phyloP scores from a whole-genome alignment of 2,113 vertebrate genomes.

The Hydrochoerus hydrochaeris region DNA sequence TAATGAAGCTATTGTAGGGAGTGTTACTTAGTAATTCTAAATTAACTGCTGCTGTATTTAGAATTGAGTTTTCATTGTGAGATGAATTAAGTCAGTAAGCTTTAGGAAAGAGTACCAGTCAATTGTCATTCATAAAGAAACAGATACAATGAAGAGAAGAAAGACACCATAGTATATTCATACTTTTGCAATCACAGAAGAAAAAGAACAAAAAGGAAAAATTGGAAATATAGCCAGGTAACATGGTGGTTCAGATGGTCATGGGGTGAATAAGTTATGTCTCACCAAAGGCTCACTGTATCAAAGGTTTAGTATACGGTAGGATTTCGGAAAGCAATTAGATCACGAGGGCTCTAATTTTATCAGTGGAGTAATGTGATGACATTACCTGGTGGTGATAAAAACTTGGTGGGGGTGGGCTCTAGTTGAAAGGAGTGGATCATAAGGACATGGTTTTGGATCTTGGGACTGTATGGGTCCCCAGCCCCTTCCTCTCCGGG shows the following conservation, averaged over 20 bases:
- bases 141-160: neutral
- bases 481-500: neutral
- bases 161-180: neutral
- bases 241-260: neutral
- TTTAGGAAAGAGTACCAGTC: neutral
- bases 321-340: neutral
- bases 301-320: neutral
- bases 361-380: neutral
- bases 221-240: neutral
- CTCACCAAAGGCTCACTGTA: neutral
- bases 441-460: too few species aligned
- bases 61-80: neutral
- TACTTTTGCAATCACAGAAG: neutral
- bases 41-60: neutral
- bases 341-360: neutral
- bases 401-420: neutral
- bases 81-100: neutral
- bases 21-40: neutral
- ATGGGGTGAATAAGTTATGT: neutral
- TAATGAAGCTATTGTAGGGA: conserved; percentile 13
- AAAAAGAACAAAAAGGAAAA: neutral
- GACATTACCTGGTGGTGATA: neutral
- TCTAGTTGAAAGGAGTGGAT: neutral
- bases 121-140: neutral
- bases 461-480: neutral